These are phyloP conservation scores for Medauroidea extradentata DNA, from an alignment of 1,140 invertebrate species.

Conservation along the genomic window DNA sequence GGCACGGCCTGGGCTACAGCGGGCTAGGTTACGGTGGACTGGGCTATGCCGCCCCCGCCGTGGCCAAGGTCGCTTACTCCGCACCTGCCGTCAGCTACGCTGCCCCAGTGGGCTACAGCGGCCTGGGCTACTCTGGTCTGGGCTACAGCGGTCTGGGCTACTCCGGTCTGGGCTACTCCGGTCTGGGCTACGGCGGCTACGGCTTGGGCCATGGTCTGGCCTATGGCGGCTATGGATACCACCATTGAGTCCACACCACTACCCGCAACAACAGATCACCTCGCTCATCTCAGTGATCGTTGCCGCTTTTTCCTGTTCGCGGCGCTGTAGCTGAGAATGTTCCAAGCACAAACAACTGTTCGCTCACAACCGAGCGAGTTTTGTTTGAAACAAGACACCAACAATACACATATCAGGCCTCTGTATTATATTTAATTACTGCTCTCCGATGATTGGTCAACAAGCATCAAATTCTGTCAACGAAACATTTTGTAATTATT, in stretches of 20 bases:
- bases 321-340: too few species aligned
- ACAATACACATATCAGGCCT: too few species aligned
- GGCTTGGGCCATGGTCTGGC: constrained; percentile 6
- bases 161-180: background rate
- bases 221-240: constrained; percentile 1
- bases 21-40: background rate
- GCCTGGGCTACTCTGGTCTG: background rate
- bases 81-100: constrained; percentile 7
- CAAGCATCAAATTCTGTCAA: too few species aligned
- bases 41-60: constrained; percentile 13
- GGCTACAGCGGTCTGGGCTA: background rate
- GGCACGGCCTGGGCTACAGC: constrained; percentile 3
- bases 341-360: too few species aligned
- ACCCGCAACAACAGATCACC: too few species aligned
- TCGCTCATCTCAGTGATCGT: too few species aligned
- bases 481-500: too few species aligned
- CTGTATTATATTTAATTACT: too few species aligned
- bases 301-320: too few species aligned
- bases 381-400: too few species aligned
- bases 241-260: background rate
- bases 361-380: too few species aligned
- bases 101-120: background rate
- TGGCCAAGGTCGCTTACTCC: constrained; percentile 11
- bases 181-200: constrained; percentile 4
- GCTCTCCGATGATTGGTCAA: too few species aligned